Conservation (phyloP, 2,113 vertebrate genomes). For the Chrysochloris asiatica region DNA sequence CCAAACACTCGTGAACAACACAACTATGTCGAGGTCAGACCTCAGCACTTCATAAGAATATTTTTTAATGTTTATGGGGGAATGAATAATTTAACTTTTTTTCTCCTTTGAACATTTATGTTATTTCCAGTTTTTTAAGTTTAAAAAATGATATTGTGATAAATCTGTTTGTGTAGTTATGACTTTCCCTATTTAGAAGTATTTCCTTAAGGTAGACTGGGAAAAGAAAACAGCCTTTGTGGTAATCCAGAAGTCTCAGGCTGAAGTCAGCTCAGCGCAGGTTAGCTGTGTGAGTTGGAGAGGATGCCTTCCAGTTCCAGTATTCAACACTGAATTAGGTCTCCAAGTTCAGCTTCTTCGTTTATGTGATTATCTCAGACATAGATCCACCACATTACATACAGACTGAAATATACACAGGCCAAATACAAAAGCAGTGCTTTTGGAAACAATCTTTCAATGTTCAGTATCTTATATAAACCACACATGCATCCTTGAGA, state of each 20-base stretch:
- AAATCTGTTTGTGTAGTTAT: neutral
- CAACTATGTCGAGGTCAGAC: too few species aligned
- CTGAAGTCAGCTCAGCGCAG: neutral
- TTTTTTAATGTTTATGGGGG: neutral
- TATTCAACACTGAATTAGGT: neutral
- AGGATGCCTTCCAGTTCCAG: neutral
- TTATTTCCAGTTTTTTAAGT: neutral
- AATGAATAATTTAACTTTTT: neutral
- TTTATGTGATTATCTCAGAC: conserved; percentile 14
- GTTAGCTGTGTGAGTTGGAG: neutral
- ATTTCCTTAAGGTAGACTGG: neutral
- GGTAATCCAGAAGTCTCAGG: neutral
- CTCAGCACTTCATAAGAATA: neutral
- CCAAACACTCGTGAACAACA: too few species aligned
- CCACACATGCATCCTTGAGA: neutral
- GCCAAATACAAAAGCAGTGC: neutral
- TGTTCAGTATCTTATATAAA: conserved; percentile 8
- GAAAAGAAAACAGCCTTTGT: neutral
- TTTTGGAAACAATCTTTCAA: neutral
- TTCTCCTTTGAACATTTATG: neutral
- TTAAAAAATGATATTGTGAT: neutral
- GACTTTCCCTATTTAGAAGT: conserved; percentile 20
- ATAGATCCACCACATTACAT: neutral
- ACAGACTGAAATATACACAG: neutral
- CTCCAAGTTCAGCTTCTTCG: neutral